These are phyloP conservation scores for Drosophila murphyi DNA, from an alignment of 1,140 invertebrate species.

Conservation along the genomic window DNA sequence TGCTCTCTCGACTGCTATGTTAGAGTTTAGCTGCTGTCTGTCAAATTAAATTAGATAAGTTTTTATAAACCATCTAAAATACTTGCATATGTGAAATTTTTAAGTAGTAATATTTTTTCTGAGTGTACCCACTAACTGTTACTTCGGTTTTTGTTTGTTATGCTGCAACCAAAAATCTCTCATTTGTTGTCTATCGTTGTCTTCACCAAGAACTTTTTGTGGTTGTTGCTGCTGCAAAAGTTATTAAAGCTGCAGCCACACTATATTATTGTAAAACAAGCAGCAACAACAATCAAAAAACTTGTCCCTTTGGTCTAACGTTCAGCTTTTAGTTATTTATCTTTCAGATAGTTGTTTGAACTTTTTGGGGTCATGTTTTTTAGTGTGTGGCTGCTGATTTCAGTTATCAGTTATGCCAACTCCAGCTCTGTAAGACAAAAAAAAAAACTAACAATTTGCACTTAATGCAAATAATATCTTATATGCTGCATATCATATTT, in stretches of 20 bases:
- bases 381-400: conserved; percentile 10
- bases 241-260: conserved; percentile 80
- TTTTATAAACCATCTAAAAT: too few species aligned
- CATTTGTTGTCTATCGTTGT: conserved; percentile 31
- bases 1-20: too few species aligned
- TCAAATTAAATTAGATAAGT: too few species aligned
- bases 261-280: conserved; percentile 80
- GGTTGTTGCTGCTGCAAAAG: conserved; percentile 62
- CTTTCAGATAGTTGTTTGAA: conserved; percentile 67
- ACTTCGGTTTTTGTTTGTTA: conserved; percentile 43
- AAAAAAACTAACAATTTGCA: conserved; percentile 1
- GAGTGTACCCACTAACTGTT: background rate
- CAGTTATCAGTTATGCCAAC: conserved; percentile 37
- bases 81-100: too few species aligned
- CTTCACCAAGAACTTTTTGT: conserved; percentile 59
- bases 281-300: conserved; percentile 41
- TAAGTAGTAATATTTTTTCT: too few species aligned
- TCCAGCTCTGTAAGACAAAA: conserved; percentile 1
- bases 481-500: conserved; percentile 56
- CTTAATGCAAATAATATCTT: conserved; percentile 14
- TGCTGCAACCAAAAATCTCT: conserved; percentile 4
- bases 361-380: conserved; percentile 51
- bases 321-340: conserved; percentile 59
- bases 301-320: conserved; percentile 33
- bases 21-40: too few species aligned